Base-by-base conservation (phyloP, 2,113 vertebrate genomes). In the Pipa parva region DNA sequence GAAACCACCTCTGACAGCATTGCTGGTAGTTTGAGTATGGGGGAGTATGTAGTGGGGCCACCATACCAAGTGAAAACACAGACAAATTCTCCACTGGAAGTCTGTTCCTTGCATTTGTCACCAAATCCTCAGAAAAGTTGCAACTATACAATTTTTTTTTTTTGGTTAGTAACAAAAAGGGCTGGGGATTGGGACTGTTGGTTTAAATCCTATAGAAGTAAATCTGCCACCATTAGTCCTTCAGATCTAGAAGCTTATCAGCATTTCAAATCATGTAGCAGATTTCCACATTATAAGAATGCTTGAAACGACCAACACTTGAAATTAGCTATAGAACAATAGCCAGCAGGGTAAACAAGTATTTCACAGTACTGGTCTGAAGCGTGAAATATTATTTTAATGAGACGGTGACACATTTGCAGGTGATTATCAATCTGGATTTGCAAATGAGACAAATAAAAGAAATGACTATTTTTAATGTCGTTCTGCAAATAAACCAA, bases 341-440 rank as follows among this genome's bases (percentile, higher is more conserved):
- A 68, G 56, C 65, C 65, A 68, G 65, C 65, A 68, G 65, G 65
- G 65, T 68, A 68, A 68, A 68, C 65, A 68, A 59, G 65, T 68
- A 59, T 59, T 68, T 51, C 56, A 68, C 65, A 58, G 56, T 28
- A 46, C 56, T 59, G 56, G 50, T 68, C 59, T 33, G 45, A 59
- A 68, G 56, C 46, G 25, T 68, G 59, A 68, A 68, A 68, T 68
- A 68, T 68, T 59, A 68, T 68, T 68, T 68, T 68, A 68, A 68
- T 68, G 65, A 68, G 65, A 59, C 28, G 39, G 54, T 60, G 65
- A 68, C 65, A 68, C 65, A 60, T 59, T 68, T 68, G 45, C 56
- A 68, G 65, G 65, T 59, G 48, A 68, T 68, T 68, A 59, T 68
- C 65, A 68, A 68, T 68, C 56, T 68, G 65, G 65, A 60, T 59